Conservation (phyloP, 2,888 invertebrate genomes). For the Athalia cordata region DNA sequence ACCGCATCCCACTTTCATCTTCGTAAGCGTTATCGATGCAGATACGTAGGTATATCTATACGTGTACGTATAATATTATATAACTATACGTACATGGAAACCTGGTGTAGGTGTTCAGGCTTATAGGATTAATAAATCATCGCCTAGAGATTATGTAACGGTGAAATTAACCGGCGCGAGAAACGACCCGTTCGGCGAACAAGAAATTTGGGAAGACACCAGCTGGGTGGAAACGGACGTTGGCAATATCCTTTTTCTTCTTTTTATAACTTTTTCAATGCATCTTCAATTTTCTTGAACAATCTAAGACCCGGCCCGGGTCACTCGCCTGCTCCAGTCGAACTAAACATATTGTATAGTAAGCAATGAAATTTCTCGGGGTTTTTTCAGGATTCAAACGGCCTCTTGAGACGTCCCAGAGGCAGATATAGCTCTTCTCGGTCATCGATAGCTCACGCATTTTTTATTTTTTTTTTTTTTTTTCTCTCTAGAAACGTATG, state of each 20-base stretch:
- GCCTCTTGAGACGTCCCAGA: neutral
- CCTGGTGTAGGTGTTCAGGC: neutral
- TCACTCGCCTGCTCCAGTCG: too few species aligned
- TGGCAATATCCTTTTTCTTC: too few species aligned
- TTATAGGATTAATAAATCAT: conserved; percentile 29
- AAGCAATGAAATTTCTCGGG: neutral
- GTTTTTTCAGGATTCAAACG: neutral
- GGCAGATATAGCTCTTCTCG: neutral
- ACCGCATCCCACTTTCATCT: neutral
- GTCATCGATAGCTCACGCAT: too few species aligned
- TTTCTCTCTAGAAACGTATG: too few species aligned
- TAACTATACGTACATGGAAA: neutral
- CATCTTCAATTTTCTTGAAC: too few species aligned
- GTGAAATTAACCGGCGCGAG: conserved; percentile 17
- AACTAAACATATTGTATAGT: too few species aligned
- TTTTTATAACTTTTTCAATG: too few species aligned
- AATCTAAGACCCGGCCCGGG: too few species aligned
- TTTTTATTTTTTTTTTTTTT: too few species aligned
- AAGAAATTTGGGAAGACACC: too few species aligned
- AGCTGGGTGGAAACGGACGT: too few species aligned
- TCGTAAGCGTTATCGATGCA: conserved; percentile 27
- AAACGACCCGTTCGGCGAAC: neutral
- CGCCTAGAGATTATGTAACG: conserved; percentile 19
- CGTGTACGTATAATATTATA: neutral
- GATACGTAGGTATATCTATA: neutral